phyloP scores from a whole-genome alignment of 2,113 vertebrate species.

The Aleadryas rufinucha region DNA sequence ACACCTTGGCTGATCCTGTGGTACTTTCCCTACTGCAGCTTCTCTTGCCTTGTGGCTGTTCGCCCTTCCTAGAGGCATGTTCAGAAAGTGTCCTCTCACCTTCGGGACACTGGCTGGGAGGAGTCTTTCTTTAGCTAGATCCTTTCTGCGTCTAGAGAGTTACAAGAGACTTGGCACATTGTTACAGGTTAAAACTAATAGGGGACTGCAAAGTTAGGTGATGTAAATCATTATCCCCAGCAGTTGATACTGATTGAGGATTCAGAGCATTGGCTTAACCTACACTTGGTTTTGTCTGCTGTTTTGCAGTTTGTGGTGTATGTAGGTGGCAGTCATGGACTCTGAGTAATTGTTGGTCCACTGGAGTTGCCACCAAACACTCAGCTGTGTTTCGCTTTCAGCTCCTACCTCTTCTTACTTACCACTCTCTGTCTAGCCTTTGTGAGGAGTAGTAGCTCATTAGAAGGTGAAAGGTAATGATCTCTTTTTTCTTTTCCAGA shows the following conservation, averaged over 20 bases:
- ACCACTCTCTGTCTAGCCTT: not conserved
- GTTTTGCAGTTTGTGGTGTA: not conserved
- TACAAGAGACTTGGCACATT: not conserved
- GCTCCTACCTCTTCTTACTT: not conserved
- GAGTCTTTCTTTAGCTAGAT: not conserved
- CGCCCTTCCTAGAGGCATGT: not conserved
- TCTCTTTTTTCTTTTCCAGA: constrained; percentile 66
- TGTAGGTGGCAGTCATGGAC: not conserved
- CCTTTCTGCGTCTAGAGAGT: not conserved
- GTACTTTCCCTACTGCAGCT: not conserved
- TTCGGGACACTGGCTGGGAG: not conserved
- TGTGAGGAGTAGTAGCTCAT: not conserved
- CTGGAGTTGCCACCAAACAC: not conserved
- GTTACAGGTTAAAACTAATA: not conserved
- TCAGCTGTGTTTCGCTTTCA: not conserved
- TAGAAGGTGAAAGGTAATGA: not conserved
- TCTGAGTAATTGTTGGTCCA: not conserved
- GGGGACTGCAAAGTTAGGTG: not conserved
- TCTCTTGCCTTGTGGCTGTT: not conserved
- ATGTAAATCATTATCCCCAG: not conserved
- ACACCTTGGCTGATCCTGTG: not conserved
- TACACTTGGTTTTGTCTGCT: not conserved
- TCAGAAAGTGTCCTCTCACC: not conserved
- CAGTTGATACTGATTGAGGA: not conserved
- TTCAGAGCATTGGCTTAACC: not conserved